Percentiles rank a stretch among this genome's conserved stretches.
These are phyloP conservation scores for Poecilobothrus nobilitatus DNA, from an alignment of 2,888 invertebrate genomes.

Conservation along the genomic window DNA sequence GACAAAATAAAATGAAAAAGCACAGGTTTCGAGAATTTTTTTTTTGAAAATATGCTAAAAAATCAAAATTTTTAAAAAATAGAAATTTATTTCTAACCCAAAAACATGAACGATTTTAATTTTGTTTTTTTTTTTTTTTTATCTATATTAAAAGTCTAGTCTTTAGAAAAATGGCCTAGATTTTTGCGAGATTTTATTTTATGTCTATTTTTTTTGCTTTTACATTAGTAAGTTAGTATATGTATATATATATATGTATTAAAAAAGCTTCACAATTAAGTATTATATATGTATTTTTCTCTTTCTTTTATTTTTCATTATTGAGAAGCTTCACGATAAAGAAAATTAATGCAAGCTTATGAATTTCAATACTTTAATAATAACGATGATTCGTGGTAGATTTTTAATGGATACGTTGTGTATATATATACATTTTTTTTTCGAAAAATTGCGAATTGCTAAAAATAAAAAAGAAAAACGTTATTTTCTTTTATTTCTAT, in stretches of 20 bases:
- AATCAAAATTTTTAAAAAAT: not conserved
- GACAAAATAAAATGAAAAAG: too few species aligned
- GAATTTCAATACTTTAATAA: not conserved
- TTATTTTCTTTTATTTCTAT: not conserved
- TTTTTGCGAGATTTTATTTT: not conserved
- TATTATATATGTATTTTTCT: too few species aligned
- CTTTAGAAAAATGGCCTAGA: constrained; percentile 1
- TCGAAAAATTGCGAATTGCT: not conserved
- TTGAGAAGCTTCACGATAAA: not conserved
- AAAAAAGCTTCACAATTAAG: too few species aligned
- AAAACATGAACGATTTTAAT: not conserved
- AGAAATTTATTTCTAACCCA: too few species aligned
- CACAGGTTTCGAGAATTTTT: too few species aligned
- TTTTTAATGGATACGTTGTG: too few species aligned
- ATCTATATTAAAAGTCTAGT: not conserved
- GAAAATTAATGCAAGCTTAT: not conserved
- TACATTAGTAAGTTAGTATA: too few species aligned
- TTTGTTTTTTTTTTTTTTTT: not conserved
- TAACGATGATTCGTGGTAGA: not conserved
- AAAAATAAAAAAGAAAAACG: not conserved
- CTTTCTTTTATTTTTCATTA: too few species aligned
- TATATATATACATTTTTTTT: not conserved
- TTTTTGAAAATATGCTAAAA: too few species aligned
- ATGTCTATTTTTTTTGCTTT: not conserved
- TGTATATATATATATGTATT: too few species aligned